These are phyloP conservation scores for Elephantulus edwardii DNA, from an alignment of 2,113 vertebrate species.

Conservation along the genomic window DNA sequence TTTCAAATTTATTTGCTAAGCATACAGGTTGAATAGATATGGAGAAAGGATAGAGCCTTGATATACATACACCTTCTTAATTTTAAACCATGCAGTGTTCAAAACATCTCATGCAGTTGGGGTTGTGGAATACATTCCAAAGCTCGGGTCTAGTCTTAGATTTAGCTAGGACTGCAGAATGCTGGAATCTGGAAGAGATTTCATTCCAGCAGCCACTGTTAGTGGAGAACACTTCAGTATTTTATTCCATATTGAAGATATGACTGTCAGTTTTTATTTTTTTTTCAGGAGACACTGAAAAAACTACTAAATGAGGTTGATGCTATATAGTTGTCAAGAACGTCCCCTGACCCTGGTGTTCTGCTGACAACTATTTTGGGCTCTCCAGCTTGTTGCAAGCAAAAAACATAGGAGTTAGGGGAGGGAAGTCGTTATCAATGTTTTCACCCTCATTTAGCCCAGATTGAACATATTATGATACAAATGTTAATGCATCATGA, in stretches of 20 bases:
- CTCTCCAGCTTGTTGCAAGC: constrained; percentile 59
- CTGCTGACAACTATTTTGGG: constrained; percentile 41
- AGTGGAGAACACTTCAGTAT: not conserved
- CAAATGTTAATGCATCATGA: constrained; percentile 59
- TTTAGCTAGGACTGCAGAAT: not conserved
- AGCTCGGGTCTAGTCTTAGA: not conserved
- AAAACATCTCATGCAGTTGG: not conserved
- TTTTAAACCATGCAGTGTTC: too few species aligned
- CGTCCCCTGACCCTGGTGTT: not conserved
- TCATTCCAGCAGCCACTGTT: not conserved
- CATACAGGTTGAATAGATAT: too few species aligned
- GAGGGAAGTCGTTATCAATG: constrained; percentile 62
- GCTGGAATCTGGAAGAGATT: not conserved
- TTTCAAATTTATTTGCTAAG: too few species aligned
- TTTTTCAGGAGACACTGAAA: constrained; percentile 72
- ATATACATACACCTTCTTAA: too few species aligned
- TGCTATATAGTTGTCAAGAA: constrained; percentile 68
- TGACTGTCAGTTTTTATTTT: not conserved
- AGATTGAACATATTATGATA: constrained; percentile 68
- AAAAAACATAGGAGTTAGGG: not conserved
- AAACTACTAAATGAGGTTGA: constrained; percentile 49
- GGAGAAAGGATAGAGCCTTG: too few species aligned
- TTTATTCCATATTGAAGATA: constrained; percentile 10
- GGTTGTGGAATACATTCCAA: constrained; percentile 13
- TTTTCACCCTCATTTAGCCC: constrained; percentile 67